phyloP scores from a whole-genome alignment of 2,797 vertebrate genomes.

The Clarias pachynema region DNA sequence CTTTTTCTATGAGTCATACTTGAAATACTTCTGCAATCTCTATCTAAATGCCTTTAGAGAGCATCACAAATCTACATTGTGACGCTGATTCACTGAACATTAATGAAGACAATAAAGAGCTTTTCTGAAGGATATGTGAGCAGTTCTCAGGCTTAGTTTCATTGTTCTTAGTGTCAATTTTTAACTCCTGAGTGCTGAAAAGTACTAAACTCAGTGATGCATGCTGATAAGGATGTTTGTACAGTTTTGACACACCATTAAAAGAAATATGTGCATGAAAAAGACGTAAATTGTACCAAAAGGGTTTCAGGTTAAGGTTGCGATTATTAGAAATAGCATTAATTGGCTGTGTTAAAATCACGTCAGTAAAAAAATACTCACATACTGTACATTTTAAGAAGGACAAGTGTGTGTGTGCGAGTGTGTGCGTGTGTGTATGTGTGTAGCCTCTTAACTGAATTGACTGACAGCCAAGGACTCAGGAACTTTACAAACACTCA shows the following conservation, averaged over 20 bases:
- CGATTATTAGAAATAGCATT: not conserved
- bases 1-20: constrained; percentile 3
- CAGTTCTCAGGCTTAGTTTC: not conserved
- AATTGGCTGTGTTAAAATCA: not conserved
- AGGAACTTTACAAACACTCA: constrained; percentile 57
- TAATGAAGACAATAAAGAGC: not conserved
- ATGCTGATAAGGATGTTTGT: constrained; percentile 45
- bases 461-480: constrained; percentile 47
- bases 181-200: not conserved
- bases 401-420: not conserved
- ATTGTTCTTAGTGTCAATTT: not conserved
- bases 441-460: constrained; percentile 37
- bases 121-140: not conserved
- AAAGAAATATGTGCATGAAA: too few relatives aligned
- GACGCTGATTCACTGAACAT: not conserved
- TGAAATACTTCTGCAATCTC: constrained; percentile 16
- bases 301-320: not conserved
- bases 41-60: not conserved
- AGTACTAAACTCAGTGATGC: constrained; percentile 40
- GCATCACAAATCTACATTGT: not conserved
- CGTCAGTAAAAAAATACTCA: not conserved
- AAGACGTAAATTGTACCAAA: not conserved
- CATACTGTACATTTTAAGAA: not conserved
- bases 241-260: not conserved
- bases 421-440: constrained; percentile 28